Conservation (phyloP, 2,797 vertebrate species). For the Coluber constrictor region DNA sequence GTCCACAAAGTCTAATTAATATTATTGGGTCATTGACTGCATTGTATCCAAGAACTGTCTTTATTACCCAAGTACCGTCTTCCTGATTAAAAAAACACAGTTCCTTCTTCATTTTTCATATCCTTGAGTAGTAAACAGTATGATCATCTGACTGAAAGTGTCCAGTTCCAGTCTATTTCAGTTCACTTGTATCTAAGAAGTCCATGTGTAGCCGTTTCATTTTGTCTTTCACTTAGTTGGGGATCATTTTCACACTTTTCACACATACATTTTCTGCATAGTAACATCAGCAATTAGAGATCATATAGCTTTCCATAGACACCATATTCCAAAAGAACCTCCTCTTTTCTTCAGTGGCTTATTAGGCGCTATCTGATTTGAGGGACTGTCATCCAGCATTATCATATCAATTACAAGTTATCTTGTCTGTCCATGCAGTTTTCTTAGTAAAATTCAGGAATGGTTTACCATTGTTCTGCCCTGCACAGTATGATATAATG, state of each 20-base stretch:
- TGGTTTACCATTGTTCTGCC: background rate
- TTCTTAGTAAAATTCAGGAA: background rate
- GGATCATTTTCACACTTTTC: background rate
- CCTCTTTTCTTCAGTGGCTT: background rate
- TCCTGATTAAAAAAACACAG: background rate
- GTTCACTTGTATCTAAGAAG: background rate
- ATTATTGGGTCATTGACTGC: background rate
- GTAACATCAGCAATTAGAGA: background rate
- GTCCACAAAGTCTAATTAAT: background rate
- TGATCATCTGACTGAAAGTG: background rate
- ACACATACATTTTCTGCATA: background rate
- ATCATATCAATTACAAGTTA: background rate
- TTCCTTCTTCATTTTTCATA: background rate
- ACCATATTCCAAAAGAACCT: background rate
- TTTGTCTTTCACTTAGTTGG: background rate
- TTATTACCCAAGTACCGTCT: background rate
- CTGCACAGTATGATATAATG: background rate
- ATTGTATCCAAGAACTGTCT: background rate
- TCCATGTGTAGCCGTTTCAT: background rate
- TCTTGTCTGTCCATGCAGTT: background rate
- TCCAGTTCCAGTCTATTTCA: background rate
- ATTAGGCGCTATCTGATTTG: background rate
- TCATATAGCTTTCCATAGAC: background rate
- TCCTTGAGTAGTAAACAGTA: background rate
- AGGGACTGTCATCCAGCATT: background rate